A percentile compares a stretch with the other conserved stretches of the same genome.
These are phyloP conservation scores for Diloba caeruleocephala DNA, from an alignment of 2,888 invertebrate species.

Conservation along the genomic window DNA sequence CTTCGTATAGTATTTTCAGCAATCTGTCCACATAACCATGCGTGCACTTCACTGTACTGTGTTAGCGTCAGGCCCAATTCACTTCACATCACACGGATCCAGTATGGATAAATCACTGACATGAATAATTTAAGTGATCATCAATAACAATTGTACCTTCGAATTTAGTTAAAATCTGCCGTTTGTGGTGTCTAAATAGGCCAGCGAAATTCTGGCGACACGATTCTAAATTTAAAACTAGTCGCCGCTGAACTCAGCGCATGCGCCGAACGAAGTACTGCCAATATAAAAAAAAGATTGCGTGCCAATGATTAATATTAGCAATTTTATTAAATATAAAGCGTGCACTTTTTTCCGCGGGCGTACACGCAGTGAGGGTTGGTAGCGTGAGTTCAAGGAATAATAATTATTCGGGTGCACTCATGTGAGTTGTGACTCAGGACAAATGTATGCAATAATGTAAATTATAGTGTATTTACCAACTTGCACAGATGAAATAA, in stretches of 20 bases:
- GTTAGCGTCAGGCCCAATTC: constrained; percentile 45
- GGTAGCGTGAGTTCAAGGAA: constrained; percentile 37
- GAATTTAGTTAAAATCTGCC: constrained; percentile 67
- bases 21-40: constrained; percentile 53
- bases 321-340: constrained; percentile 35
- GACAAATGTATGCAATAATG: constrained; percentile 33
- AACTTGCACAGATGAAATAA: constrained; percentile 26
- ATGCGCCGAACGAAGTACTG: constrained; percentile 74
- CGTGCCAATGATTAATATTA: constrained; percentile 56
- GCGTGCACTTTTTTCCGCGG: constrained; percentile 34
- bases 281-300: constrained; percentile 67
- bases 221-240: constrained; percentile 84
- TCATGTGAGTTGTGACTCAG: constrained; percentile 55
- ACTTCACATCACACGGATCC: constrained; percentile 49
- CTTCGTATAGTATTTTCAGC: constrained; percentile 52
- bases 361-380: constrained; percentile 24
- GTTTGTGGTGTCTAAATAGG: constrained; percentile 79
- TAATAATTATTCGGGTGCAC: constrained; percentile 40
- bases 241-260: constrained; percentile 74
- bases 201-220: constrained; percentile 77
- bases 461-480: constrained; percentile 32
- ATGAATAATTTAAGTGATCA: constrained; percentile 43
- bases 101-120: constrained; percentile 56
- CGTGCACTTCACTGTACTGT: constrained; percentile 55
- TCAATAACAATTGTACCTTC: constrained; percentile 60